Evolutionary conservation across 2,797 vertebrate genomes (phyloP), one percentile per base, ranked within the genome.

Genomic region (Bufotes viridis): DNA sequence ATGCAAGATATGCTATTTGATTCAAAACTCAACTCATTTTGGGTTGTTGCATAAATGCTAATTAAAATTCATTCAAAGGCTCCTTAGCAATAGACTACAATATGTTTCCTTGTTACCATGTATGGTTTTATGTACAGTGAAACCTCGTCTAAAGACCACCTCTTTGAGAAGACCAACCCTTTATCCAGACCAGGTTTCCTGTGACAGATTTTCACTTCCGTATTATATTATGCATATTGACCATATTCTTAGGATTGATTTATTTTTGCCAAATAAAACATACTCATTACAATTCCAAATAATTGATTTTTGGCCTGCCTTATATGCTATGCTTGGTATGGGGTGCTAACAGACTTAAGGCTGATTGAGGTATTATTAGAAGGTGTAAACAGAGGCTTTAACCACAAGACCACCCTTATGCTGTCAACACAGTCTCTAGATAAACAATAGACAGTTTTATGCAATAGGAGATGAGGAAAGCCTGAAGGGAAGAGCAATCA

Each of bases 391-490:
- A 63, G n/a, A 87, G 51, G 42, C 22, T 72, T 72, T 88, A 67
- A 85, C 87, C 63, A 75, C 53, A 74, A 61, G 61, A 81, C 82
- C 87, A 80, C 70, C 55, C 76, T 80, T 81, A 67, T 49, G 61
- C 63, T 88, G 87, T 88, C 87, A 88, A 63, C 34, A 58, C 34
- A 85, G 65, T 74, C 53, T 80, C 76, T 60, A 60, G 34, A 88
- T 78, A 80, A 84, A 85, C 82, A 88, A 84, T 88, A 69, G 57
- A 81, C 81, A 85, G 82, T 88, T 88, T 88, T 81, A 88, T 88
- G 87, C 82, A 88, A 84, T 88, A 85, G 75, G 57, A 85, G 84
- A 88, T 75, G 76, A 84, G 67, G 87, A 85, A 88, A 65, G 87
- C 87, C 87, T 88, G 82, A 74, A 88, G 87, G 82, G 74, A 79